A percentile compares a stretch with the other conserved stretches of the same genome.
Conservation (phyloP, 53 echinoderm and acorn worm genomes). For the Antedon mediterranea region DNA sequence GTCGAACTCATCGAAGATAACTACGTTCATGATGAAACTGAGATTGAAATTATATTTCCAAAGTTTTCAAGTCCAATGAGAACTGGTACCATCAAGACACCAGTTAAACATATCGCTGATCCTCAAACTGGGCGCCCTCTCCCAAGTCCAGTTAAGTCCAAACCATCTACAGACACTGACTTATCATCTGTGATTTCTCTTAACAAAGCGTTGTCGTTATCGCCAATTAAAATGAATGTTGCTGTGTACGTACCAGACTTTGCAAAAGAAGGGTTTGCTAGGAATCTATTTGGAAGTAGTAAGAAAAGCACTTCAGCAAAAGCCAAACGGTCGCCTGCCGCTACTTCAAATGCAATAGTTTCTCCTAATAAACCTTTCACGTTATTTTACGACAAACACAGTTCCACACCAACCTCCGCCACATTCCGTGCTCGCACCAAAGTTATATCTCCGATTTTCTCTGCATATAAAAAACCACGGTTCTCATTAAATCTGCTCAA, state of each 20-base stretch:
- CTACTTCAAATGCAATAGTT: background rate
- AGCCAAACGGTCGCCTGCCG: background rate
- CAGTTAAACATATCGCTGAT: constrained; percentile 44
- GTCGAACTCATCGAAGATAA: constrained; percentile 46
- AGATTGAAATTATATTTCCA: constrained; percentile 70
- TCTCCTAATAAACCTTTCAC: background rate
- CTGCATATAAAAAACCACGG: constrained; percentile 45
- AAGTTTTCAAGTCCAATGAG: constrained; percentile 76
- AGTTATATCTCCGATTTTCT: constrained; percentile 43
- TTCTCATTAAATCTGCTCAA: constrained; percentile 53
- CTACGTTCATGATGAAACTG: constrained; percentile 76
- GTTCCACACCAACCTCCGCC: background rate
- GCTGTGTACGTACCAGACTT: background rate
- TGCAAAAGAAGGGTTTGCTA: background rate
- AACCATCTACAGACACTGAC: background rate
- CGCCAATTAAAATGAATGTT: background rate
- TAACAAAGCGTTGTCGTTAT: background rate
- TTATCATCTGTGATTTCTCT: background rate
- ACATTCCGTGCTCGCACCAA: background rate
- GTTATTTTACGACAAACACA: background rate
- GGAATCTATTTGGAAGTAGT: background rate
- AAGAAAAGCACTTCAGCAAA: background rate
- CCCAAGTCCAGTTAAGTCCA: background rate
- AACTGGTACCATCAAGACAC: constrained; percentile 37
- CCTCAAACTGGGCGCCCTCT: background rate